Percentiles rank a stretch among this genome's conserved stretches.
Conservation (phyloP, 2,113 vertebrate species). For the Mugil cephalus region DNA sequence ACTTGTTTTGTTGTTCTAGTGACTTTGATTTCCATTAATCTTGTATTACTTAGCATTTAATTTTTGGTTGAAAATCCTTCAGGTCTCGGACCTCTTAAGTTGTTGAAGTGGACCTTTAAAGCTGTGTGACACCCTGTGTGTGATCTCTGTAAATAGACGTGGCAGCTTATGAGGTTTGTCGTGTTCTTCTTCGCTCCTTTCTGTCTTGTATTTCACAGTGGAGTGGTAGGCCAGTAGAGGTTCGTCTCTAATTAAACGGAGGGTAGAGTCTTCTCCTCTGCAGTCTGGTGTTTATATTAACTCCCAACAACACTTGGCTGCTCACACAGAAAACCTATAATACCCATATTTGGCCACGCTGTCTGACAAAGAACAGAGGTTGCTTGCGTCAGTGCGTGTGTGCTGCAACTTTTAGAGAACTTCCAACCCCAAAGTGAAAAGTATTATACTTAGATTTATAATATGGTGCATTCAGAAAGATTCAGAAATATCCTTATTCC, state of each 20-base stretch:
- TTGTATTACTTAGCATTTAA: background rate
- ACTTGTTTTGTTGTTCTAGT: too few species aligned
- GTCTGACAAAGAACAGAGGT: conserved; percentile 45
- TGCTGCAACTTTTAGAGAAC: background rate
- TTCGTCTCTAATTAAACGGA: conserved; percentile 76
- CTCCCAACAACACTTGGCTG: conserved; percentile 71
- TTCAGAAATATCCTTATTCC: background rate
- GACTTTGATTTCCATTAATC: background rate
- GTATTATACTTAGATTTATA: background rate
- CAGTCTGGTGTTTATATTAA: conserved; percentile 77
- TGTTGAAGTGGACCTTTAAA: background rate
- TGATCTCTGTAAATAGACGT: conserved; percentile 28
- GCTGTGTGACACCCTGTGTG: background rate
- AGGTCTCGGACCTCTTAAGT: background rate
- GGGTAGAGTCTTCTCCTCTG: conserved; percentile 48
- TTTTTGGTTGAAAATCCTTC: background rate
- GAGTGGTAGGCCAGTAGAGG: conserved; percentile 47
- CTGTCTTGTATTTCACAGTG: conserved; percentile 53
- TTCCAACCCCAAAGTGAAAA: background rate
- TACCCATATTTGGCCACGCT: conserved; percentile 79
- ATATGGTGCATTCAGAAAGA: background rate
- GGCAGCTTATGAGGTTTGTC: background rate
- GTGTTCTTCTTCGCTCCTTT: background rate
- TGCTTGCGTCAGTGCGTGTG: conserved; percentile 5
- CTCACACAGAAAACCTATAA: conserved; percentile 50